Evolutionary conservation across 1,140 invertebrate species (phyloP).

Genomic region (Drosophila pachea): DNA sequence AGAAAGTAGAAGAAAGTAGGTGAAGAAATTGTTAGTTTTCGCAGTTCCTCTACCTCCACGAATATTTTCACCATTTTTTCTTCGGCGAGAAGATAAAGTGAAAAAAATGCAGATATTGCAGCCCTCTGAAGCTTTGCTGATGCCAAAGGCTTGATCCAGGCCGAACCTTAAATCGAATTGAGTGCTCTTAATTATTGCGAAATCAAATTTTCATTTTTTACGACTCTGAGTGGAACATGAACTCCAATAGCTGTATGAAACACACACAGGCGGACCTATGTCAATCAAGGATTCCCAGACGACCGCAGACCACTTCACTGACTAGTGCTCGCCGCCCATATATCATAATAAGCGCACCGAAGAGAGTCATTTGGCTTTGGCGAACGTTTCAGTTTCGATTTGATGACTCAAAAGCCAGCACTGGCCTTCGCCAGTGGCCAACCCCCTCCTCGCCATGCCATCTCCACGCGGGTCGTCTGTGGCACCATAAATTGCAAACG

Average conservation of each 20-base stretch:
- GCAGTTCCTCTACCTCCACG: constrained; percentile 11
- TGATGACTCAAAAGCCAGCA: constrained; percentile 50
- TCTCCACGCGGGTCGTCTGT: constrained; percentile 44
- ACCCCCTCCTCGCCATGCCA: not conserved
- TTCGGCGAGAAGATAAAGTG: not conserved
- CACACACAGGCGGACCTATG: not conserved
- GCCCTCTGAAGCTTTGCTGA: not conserved
- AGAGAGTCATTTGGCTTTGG: constrained; percentile 67
- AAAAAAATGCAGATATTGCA: not conserved
- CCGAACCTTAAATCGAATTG: constrained; percentile 31
- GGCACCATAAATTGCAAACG: constrained; percentile 71
- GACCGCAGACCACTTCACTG: constrained; percentile 10
- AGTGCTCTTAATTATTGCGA: constrained; percentile 39
- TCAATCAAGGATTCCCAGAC: constrained; percentile 9
- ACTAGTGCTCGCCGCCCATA: constrained; percentile 43
- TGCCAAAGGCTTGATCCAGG: not conserved
- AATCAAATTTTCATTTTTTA: constrained; percentile 47
- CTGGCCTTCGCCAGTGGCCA: constrained; percentile 2
- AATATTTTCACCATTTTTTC: constrained; percentile 1
- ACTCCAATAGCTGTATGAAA: constrained; percentile 4
- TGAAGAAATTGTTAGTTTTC: constrained; percentile 1
- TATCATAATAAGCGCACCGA: constrained; percentile 71
- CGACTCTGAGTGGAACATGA: not conserved
- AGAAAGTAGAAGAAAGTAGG: constrained; percentile 10
- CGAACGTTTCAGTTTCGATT: constrained; percentile 56